Percentiles rank a stretch among this genome's conserved stretches.
These are phyloP conservation scores for Botia kubotai DNA, from an alignment of 2,797 vertebrate genomes.

Conservation along the genomic window DNA sequence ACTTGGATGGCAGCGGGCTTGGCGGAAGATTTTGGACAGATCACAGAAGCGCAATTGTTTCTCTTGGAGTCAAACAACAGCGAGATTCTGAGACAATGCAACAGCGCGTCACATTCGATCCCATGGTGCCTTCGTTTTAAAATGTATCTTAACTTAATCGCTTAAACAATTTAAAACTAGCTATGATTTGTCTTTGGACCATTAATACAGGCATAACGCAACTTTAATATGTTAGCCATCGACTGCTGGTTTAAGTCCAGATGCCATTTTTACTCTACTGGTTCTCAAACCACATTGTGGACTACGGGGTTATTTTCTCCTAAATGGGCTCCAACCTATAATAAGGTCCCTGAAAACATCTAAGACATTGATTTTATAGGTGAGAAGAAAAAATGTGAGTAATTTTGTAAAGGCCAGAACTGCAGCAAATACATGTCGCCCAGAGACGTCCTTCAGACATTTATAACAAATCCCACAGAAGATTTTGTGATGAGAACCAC, in stretches of 20 bases:
- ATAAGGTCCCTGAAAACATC: background rate
- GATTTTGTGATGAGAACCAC: slow-evolving; percentile 6
- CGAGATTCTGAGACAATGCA: background rate
- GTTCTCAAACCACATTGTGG: background rate
- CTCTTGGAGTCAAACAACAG: background rate
- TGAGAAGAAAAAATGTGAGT: background rate
- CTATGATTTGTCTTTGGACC: slow-evolving; percentile 13
- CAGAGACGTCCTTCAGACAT: slow-evolving; percentile 29
- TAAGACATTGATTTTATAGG: background rate
- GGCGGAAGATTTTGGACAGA: slow-evolving; percentile 7
- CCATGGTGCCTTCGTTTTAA: background rate
- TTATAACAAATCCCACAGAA: background rate
- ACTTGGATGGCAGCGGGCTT: background rate
- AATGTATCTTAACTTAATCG: slow-evolving; percentile 11
- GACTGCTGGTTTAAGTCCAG: slow-evolving; percentile 11
- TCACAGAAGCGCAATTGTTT: background rate
- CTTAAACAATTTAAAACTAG: background rate
- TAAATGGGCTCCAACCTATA: slow-evolving; percentile 4
- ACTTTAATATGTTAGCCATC: slow-evolving; percentile 32
- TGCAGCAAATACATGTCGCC: background rate
- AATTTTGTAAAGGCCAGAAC: background rate
- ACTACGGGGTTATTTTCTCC: slow-evolving; percentile 23
- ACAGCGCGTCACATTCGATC: background rate
- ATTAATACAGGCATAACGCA: slow-evolving; percentile 28
- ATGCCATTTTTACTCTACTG: slow-evolving; percentile 10